These are phyloP conservation scores for Merluccius polli DNA, from an alignment of 2,797 vertebrate species.

Conservation along the genomic window DNA sequence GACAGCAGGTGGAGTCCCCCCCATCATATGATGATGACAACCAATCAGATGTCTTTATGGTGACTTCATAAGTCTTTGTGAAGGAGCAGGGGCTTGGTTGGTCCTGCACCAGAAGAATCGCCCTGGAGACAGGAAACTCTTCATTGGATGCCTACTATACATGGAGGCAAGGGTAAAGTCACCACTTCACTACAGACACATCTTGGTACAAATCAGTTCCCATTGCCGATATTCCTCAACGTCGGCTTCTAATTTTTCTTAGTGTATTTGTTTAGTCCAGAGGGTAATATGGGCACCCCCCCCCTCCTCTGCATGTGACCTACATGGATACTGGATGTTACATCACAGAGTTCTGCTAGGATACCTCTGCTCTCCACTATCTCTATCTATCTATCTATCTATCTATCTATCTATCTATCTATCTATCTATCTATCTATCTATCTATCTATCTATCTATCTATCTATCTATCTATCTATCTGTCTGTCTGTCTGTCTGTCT, in stretches of 20 bases:
- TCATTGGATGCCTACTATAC: neutral
- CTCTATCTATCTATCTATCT: neutral
- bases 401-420: too few relatives aligned
- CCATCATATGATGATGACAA: neutral
- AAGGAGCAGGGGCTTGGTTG: neutral
- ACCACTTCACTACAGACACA: neutral
- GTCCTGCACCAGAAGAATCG: too few relatives aligned
- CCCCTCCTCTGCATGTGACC: neutral
- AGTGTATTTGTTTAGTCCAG: neutral
- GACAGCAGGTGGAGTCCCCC: neutral
- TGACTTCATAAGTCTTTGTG: neutral
- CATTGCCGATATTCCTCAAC: too few relatives aligned
- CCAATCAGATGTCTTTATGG: neutral
- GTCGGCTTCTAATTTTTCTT: neutral
- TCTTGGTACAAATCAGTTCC: neutral
- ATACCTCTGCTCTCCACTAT: neutral
- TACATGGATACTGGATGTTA: neutral
- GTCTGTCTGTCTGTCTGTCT: neutral
- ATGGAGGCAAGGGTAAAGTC: neutral
- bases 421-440: too few relatives aligned
- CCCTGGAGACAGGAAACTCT: neutral
- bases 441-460: too few relatives aligned
- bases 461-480: neutral
- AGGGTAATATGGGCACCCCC: too few relatives aligned
- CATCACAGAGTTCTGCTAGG: neutral